These are phyloP conservation scores for Drosophila fungiperda DNA, from an alignment of 2,888 invertebrate genomes.

Conservation along the genomic window DNA sequence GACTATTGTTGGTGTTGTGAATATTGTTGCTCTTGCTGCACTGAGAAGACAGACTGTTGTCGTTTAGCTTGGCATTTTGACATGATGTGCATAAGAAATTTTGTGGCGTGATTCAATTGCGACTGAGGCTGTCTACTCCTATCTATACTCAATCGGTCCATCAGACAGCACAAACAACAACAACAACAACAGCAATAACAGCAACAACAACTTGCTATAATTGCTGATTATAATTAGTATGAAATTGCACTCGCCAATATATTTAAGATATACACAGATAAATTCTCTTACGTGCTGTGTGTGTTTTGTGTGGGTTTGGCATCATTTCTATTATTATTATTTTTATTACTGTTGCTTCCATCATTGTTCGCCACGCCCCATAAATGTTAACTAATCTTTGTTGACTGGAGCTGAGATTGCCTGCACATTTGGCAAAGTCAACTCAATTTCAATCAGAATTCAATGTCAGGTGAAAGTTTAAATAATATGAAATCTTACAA, in stretches of 20 bases:
- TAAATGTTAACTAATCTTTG: constrained; percentile 32
- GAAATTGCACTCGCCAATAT: constrained; percentile 53
- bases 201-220: constrained; percentile 45
- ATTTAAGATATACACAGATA: constrained; percentile 44
- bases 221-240: constrained; percentile 69
- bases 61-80: constrained; percentile 49
- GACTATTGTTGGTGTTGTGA: constrained; percentile 35
- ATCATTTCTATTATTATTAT: constrained; percentile 5
- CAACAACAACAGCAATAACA: constrained; percentile 21
- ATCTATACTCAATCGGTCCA: constrained; percentile 30
- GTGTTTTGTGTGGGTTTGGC: constrained; percentile 57
- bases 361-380: constrained; percentile 45
- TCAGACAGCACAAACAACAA: not conserved
- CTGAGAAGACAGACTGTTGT: constrained; percentile 37
- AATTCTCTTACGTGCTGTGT: constrained; percentile 15
- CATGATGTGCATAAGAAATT: constrained; percentile 54
- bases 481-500: constrained; percentile 13
- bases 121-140: constrained; percentile 18
- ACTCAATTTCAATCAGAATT: constrained; percentile 12
- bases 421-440: constrained; percentile 17
- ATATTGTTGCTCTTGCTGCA: constrained; percentile 15
- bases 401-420: constrained; percentile 18
- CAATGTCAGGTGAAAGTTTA: constrained; percentile 43
- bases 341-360: constrained; percentile 9
- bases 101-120: constrained; percentile 51